Evolutionary conservation across 1,140 invertebrate genomes (phyloP).

Genomic region (Akabosia matsudoensis): DNA sequence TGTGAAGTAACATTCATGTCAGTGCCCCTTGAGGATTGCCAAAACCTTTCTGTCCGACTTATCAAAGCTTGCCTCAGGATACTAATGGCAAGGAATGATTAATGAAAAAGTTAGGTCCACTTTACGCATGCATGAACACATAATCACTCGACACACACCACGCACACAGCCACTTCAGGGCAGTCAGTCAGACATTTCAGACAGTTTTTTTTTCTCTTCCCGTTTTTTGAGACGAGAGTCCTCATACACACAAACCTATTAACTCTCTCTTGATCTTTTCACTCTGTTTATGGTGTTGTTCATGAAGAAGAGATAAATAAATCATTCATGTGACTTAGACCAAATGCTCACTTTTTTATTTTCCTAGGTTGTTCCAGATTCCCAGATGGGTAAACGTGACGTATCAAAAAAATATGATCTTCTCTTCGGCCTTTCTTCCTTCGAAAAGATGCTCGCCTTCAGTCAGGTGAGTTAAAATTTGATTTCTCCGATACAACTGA

Average conservation of each 20-base stretch:
- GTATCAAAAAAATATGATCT: slow-evolving; percentile 54
- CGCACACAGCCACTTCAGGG: not conserved
- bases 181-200: no score
- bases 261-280: no score
- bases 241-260: no score
- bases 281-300: not conserved
- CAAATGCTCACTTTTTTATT: not conserved
- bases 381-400: slow-evolving; percentile 44
- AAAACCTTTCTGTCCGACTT: slow-evolving; percentile 3
- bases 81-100: slow-evolving; percentile 27
- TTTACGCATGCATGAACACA: slow-evolving; percentile 10
- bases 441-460: slow-evolving; percentile 57
- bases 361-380: slow-evolving; percentile 25
- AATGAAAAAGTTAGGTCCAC: slow-evolving; percentile 9
- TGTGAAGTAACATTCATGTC: not conserved
- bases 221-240: no score
- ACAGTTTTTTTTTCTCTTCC: not conserved
- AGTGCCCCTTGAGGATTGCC: not conserved
- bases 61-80: not conserved
- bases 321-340: slow-evolving; percentile 3
- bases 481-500: no score
- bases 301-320: slow-evolving; percentile 5
- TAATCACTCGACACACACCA: not conserved
- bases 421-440: slow-evolving; percentile 59
- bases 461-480: slow-evolving; percentile 51